These are phyloP conservation scores for Phasia obesa DNA, from an alignment of 2,888 invertebrate genomes.

Conservation along the genomic window DNA sequence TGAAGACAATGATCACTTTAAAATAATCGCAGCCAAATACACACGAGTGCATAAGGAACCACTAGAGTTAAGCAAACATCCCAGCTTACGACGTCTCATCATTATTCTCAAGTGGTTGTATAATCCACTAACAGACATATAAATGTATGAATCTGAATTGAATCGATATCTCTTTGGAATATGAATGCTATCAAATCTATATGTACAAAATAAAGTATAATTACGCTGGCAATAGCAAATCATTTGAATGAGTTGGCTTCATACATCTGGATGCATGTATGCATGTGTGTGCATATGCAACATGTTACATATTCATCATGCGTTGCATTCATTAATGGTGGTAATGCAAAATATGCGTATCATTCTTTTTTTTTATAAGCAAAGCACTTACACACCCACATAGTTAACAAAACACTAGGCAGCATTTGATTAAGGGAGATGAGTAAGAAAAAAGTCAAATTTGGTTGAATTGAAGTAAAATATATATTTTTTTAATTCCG, in stretches of 20 bases:
- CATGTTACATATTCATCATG: conserved; percentile 34
- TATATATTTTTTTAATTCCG: too few relatives aligned
- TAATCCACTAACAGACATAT: conserved; percentile 9
- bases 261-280: too few relatives aligned
- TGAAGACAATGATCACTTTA: conserved; percentile 63
- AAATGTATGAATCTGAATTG: neutral
- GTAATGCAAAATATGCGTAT: conserved; percentile 44
- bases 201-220: too few relatives aligned
- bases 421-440: neutral
- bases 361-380: neutral
- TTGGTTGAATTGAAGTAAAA: too few relatives aligned
- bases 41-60: conserved; percentile 2
- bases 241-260: conserved; percentile 1
- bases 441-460: too few relatives aligned
- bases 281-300: conserved; percentile 26
- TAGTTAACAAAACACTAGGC: neutral
- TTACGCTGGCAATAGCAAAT: conserved; percentile 33
- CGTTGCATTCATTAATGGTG: conserved; percentile 11
- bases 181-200: neutral
- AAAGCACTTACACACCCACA: conserved; percentile 35
- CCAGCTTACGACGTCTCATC: conserved; percentile 17
- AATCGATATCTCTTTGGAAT: conserved; percentile 23
- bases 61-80: conserved; percentile 16
- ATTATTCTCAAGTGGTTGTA: conserved; percentile 49
- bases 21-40: conserved; percentile 45